phyloP scores from a whole-genome alignment of 2,797 vertebrate species.

The Sparidentex hasta region DNA sequence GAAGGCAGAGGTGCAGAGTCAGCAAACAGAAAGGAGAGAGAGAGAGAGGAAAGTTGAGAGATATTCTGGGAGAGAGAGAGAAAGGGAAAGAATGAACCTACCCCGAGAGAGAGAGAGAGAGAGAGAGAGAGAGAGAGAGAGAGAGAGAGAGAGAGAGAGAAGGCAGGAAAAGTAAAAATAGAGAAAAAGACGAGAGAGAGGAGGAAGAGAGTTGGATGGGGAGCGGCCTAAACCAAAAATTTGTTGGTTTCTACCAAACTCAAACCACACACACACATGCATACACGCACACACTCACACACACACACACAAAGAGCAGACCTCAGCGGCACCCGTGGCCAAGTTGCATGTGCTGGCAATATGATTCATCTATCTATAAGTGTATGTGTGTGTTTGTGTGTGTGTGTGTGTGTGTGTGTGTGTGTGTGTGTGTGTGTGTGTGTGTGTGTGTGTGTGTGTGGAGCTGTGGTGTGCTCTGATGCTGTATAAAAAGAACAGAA shows the following conservation, averaged over 20 bases:
- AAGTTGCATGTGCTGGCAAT: slow-evolving; percentile 67
- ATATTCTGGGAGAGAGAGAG: slow-evolving; percentile 55
- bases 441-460: slow-evolving; percentile 28
- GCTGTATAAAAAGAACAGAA: slow-evolving; percentile 67
- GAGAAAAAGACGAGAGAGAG: neutral
- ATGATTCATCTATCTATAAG: slow-evolving; percentile 35
- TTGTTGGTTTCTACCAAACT: slow-evolving; percentile 59
- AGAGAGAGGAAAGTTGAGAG: slow-evolving; percentile 53
- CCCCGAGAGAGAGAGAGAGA: slow-evolving; percentile 13
- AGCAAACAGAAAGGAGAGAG: slow-evolving; percentile 71
- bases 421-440: slow-evolving; percentile 25
- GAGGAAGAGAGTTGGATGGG: slow-evolving; percentile 22
- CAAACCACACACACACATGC: slow-evolving; percentile 30
- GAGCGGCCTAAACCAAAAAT: slow-evolving; percentile 49
- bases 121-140: slow-evolving; percentile 1
- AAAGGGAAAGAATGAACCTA: slow-evolving; percentile 6
- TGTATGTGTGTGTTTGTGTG: slow-evolving; percentile 18
- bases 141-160: neutral
- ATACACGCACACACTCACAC: slow-evolving; percentile 17
- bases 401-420: slow-evolving; percentile 27
- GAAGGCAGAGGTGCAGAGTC: slow-evolving; percentile 71
- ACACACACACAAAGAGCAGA: slow-evolving; percentile 43
- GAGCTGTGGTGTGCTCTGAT: slow-evolving; percentile 48
- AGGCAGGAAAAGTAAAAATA: neutral
- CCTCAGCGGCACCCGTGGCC: slow-evolving; percentile 48